These are phyloP conservation scores for Tauraco hartlaubi DNA, from an alignment of 2,797 vertebrate genomes.

Conservation along the genomic window DNA sequence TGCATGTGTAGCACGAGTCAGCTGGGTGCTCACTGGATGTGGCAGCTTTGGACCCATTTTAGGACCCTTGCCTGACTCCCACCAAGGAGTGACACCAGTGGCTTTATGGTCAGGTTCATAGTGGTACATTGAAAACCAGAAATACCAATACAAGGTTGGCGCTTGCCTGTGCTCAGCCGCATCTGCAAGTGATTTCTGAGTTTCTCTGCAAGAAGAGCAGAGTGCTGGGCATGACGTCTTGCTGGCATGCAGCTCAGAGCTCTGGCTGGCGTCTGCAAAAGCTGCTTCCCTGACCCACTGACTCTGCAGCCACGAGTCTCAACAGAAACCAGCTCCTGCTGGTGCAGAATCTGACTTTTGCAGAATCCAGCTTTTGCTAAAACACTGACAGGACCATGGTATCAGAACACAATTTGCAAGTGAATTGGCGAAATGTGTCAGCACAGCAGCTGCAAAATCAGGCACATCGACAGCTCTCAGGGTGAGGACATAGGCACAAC, in stretches of 20 bases:
- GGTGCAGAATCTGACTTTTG: not conserved
- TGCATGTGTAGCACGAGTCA: not conserved
- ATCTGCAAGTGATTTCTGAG: not conserved
- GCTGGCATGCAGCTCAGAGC: rapidly evolving
- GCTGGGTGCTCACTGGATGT: not conserved
- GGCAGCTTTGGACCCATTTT: not conserved
- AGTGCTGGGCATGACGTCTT: rapidly evolving
- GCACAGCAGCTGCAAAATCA: not conserved
- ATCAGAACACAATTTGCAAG: not conserved
- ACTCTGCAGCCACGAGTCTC: not conserved
- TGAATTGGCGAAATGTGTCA: rapidly evolving
- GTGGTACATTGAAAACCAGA: not conserved
- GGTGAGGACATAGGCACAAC: not conserved
- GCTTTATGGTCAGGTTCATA: not conserved
- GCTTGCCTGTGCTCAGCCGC: not conserved
- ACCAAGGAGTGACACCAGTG: not conserved
- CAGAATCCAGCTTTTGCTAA: not conserved
- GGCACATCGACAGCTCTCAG: rapidly evolving
- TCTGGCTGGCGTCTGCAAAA: not conserved
- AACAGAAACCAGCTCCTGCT: not conserved
- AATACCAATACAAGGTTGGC: not conserved
- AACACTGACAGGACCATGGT: not conserved
- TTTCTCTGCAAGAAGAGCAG: not conserved
- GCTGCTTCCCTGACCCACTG: not conserved
- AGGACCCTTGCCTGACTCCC: not conserved